A percentile compares a stretch with the other conserved stretches of the same genome.
Conservation (phyloP, 2,888 invertebrate species). For the Pharmacophagus antenor region DNA sequence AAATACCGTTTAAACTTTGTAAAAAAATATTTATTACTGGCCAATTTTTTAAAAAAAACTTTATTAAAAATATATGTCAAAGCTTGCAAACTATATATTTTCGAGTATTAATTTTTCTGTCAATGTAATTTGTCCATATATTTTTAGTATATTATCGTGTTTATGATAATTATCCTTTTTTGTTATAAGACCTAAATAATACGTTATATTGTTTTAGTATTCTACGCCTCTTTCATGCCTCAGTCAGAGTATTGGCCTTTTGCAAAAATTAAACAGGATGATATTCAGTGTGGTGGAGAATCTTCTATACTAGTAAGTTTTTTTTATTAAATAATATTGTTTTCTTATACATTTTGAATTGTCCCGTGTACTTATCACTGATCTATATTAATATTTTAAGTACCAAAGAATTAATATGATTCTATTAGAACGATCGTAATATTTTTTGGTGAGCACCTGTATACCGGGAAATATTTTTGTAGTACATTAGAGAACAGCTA, state of each 20-base stretch:
- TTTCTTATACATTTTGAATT: background rate
- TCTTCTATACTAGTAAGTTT: slow-evolving; percentile 41
- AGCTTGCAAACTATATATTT: slow-evolving; percentile 7
- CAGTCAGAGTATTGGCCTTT: slow-evolving; percentile 63
- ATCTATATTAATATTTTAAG: too few species aligned
- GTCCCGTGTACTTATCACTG: too few species aligned
- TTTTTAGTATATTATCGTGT: slow-evolving; percentile 16
- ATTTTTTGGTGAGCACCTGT: too few species aligned
- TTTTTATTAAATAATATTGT: background rate
- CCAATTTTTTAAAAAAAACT: slow-evolving; percentile 8
- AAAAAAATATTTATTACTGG: slow-evolving; percentile 1
- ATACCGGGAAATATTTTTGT: too few species aligned
- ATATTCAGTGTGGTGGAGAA: slow-evolving; percentile 36
- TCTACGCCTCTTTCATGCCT: slow-evolving; percentile 48
- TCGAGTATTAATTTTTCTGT: slow-evolving; percentile 15
- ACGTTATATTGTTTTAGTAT: background rate
- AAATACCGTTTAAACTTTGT: background rate
- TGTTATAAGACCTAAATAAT: slow-evolving; percentile 1
- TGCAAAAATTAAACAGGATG: slow-evolving; percentile 36
- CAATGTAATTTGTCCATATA: slow-evolving; percentile 10
- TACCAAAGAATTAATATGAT: too few species aligned
- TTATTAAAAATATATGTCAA: slow-evolving; percentile 11
- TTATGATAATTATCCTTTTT: background rate
- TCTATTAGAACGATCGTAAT: too few species aligned
- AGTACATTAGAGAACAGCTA: too few species aligned